phyloP scores from a whole-genome alignment of 2,888 invertebrate genomes.

The Epiperipatus broadwayi region DNA sequence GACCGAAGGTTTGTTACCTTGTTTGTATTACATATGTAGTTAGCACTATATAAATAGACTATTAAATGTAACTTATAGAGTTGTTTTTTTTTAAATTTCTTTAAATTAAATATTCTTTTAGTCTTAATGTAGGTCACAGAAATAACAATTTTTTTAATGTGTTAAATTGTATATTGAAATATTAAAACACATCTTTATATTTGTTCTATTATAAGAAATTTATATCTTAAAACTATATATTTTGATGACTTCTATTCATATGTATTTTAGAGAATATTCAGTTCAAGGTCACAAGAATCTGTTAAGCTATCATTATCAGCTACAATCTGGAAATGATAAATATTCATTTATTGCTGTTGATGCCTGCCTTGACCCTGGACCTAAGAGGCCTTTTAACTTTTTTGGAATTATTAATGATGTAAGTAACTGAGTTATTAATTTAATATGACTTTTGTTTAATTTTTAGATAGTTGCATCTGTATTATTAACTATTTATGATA shows the following conservation, averaged over 20 bases:
- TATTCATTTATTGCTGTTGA: conserved; percentile 71
- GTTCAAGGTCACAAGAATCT: conserved; percentile 48
- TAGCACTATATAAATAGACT: too few relatives aligned
- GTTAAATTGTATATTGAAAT: not conserved
- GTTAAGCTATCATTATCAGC: conserved; percentile 51
- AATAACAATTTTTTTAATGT: not conserved
- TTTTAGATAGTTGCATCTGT: too few relatives aligned
- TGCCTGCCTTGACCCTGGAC: conserved; percentile 66
- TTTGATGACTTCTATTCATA: too few relatives aligned
- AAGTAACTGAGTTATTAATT: too few relatives aligned
- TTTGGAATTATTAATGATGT: conserved; percentile 40
- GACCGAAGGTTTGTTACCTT: too few relatives aligned
- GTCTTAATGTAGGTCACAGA: too few relatives aligned
- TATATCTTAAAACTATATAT: conserved; percentile 24
- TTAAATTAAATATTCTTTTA: too few relatives aligned
- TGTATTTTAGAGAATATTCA: conserved; percentile 53
- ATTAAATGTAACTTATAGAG: too few relatives aligned
- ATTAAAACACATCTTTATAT: conserved; percentile 7
- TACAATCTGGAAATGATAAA: conserved; percentile 38
- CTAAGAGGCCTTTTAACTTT: conserved; percentile 71
- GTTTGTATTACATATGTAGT: too few relatives aligned
- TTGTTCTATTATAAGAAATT: conserved; percentile 1
- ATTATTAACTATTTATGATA: too few relatives aligned
- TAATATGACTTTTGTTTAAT: too few relatives aligned
- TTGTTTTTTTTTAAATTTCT: too few relatives aligned